phyloP scores from a whole-genome alignment of 2,888 invertebrate genomes.

The Abscondita cerata region DNA sequence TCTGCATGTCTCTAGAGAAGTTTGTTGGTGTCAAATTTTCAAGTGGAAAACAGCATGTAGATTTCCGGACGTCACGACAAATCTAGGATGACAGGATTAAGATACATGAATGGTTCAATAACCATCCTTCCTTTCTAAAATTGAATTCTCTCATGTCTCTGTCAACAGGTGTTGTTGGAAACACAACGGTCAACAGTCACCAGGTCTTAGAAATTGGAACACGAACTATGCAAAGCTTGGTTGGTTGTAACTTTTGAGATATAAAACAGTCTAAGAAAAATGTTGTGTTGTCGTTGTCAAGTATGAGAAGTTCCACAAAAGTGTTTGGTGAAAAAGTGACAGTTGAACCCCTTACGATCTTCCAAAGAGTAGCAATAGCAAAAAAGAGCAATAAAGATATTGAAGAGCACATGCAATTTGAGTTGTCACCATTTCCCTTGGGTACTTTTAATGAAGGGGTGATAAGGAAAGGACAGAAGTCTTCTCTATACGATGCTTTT shows the following conservation, averaged over 20 bases:
- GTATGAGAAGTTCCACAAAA: background rate
- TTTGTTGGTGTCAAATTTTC: background rate
- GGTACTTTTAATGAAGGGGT: background rate
- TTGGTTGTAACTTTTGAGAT: constrained; percentile 6
- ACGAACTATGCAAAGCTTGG: constrained; percentile 4
- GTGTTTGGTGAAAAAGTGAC: too few species aligned
- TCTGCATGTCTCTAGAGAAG: constrained; percentile 4
- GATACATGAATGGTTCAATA: background rate
- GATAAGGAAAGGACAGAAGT: constrained; percentile 1
- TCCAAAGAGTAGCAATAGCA: too few species aligned
- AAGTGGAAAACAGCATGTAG: constrained; percentile 2
- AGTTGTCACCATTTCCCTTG: background rate
- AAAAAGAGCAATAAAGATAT: too few species aligned
- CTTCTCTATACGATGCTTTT: constrained; percentile 6
- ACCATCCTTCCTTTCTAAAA: background rate
- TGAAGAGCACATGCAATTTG: background rate
- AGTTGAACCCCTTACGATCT: too few species aligned
- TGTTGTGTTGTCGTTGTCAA: background rate
- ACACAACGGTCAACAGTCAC: background rate
- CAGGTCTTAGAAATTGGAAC: too few species aligned
- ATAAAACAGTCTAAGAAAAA: constrained; percentile 7
- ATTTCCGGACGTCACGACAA: background rate
- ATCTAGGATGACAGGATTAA: background rate
- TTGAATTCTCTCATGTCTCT: background rate
- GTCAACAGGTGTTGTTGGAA: background rate